Evolutionary conservation across 2,888 invertebrate species (phyloP), one percentile per base, ranked within the genome.

Genomic region (Dynastes grantii): DNA sequence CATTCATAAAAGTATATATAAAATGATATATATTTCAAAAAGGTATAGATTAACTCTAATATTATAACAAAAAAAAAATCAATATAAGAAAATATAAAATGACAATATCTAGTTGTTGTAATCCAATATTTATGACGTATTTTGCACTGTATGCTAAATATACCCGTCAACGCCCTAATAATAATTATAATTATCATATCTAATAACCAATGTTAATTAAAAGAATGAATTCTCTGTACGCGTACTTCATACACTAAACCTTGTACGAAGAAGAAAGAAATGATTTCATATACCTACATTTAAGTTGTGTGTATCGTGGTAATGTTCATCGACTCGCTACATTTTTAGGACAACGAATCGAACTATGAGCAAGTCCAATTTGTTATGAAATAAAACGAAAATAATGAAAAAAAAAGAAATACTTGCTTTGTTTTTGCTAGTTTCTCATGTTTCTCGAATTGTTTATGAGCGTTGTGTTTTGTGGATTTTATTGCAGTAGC

Each of bases 31-130:
- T 73, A 73, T 73, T 58, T 73, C 71, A 55, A 37, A 40, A 71
- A 37, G 22, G 27, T 55, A 58, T 64, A 53, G 76, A 45, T 76
- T 22, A 65, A 76, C 61, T 65, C 67, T 67, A 76, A 53, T 67
- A 76, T 51, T 64, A 65, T 53, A 55, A 67, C 67, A 51, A 76
- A 65, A 65, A 32, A 32, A 37, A 75, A 70, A 71, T 22, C 11
- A 73, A 58, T 73, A 73, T 73, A 58, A 58, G 40, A 73, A 67
- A 45, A 58, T 77, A 67, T 79, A 77, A 79, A 79, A 73, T 79
- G 79, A 79, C 79, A 79, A 79, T 79, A 79, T 79, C 73, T 79
- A 79, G 79, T 79, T 79, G 79, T 79, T 79, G 77, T 79, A 77
- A 53, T 65, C 64, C 75, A 76, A 51, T 77, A 70, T 77, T 63